A percentile compares a stretch with the other conserved stretches of the same genome.
Evolutionary conservation across 2,797 vertebrate species (phyloP).

Genomic region (Clarias platycephalus): DNA sequence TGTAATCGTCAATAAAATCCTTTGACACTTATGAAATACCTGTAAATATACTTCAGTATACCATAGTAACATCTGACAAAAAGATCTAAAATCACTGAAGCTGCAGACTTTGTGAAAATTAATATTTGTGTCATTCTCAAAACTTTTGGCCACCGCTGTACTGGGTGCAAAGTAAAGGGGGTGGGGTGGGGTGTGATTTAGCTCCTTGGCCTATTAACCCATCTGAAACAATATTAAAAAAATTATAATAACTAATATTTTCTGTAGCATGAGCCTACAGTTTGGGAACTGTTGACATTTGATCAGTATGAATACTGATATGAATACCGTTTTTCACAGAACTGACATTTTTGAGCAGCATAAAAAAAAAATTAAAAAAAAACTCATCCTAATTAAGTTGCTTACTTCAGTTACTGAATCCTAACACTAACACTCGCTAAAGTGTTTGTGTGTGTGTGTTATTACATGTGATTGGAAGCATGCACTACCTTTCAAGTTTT

Average conservation of each 20-base stretch:
- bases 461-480: conserved; percentile 28
- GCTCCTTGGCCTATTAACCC: not conserved
- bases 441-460: conserved; percentile 19
- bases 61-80: too few species aligned
- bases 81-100: too few species aligned
- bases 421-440: not conserved
- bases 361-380: not conserved
- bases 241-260: not conserved
- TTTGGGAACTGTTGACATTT: not conserved
- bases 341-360: not conserved
- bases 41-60: too few species aligned
- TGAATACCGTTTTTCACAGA: conserved; percentile 6
- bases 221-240: not conserved
- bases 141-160: too few species aligned
- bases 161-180: too few species aligned
- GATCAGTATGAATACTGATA: not conserved
- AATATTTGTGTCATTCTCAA: too few species aligned
- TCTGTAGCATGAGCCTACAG: not conserved
- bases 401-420: not conserved
- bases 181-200: not conserved
- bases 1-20: too few species aligned
- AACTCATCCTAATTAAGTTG: not conserved
- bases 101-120: too few species aligned
- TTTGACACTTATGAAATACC: too few species aligned
- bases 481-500: conserved; percentile 33